phyloP scores from a whole-genome alignment of 2,797 vertebrate species.

The Xiphophorus birchmanni region DNA sequence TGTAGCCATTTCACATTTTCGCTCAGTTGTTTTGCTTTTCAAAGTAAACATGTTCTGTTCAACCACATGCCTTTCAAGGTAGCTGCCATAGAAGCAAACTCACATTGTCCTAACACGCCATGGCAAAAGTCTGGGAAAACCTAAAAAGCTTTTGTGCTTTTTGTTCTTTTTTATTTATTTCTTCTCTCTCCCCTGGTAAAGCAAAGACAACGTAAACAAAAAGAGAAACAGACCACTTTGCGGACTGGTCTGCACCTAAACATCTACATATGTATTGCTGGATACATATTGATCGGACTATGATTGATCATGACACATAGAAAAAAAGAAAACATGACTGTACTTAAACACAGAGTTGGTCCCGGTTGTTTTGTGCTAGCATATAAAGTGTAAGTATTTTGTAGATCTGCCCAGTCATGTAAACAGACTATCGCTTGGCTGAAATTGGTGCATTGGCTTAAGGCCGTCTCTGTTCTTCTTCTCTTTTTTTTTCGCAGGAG shows the following conservation, averaged over 20 bases:
- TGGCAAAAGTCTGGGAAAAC: conserved; percentile 78
- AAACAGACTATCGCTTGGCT: conserved; percentile 74
- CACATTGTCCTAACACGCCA: conserved; percentile 78
- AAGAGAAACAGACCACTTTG: conserved; percentile 72
- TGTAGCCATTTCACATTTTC: conserved; percentile 90
- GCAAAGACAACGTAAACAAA: conserved; percentile 77
- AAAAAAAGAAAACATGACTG: conserved; percentile 65
- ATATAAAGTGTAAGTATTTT: conserved; percentile 67
- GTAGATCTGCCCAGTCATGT: conserved; percentile 70
- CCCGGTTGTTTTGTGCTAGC: conserved; percentile 73
- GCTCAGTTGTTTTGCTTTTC: conserved; percentile 86
- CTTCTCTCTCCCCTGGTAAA: conserved; percentile 59
- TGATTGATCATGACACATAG: conserved; percentile 71
- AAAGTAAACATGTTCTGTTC: conserved; percentile 81
- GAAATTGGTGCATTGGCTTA: conserved; percentile 74
- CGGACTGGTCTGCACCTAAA: conserved; percentile 70
- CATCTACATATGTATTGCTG: conserved; percentile 81
- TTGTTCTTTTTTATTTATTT: conserved; percentile 21
- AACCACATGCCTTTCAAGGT: conserved; percentile 80
- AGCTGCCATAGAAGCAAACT: conserved; percentile 88
- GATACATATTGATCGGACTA: conserved; percentile 79
- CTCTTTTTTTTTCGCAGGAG: conserved; percentile 66
- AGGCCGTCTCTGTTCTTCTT: conserved; percentile 71
- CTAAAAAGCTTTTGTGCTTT: conserved; percentile 81
- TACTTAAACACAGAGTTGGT: conserved; percentile 78